Evolutionary conservation across 2,113 vertebrate genomes (phyloP), one percentile per base, ranked within the genome.

Genomic region (Oriolus oriolus): DNA sequence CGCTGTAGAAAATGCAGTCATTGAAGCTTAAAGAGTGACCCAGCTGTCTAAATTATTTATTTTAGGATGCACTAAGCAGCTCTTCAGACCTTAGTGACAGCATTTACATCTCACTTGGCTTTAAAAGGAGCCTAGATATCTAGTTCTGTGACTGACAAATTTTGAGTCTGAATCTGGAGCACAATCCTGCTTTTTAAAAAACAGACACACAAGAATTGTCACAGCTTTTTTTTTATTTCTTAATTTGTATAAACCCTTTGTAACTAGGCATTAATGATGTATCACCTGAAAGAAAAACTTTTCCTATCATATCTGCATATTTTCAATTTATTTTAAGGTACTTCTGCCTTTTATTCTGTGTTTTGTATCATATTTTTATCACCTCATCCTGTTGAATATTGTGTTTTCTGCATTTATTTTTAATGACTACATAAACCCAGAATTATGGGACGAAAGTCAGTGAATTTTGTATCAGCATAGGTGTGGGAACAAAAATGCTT

Each of bases 1-100:
- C 0, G 0, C 3, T 63, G 19, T 33, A 64, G 30, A 31, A 84
- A 80, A 53, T 16, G 28, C 10, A 84, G 5, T n/a, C 33, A 56
- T 1, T 54, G 82, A 89, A 73, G 44, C 13, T 28, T 73, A 41
- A 63, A 66, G 27, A 65, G 22, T 71, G 47, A 77, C n/a, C 7
- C 21, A 80, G 56, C 13, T 84, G 44, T 54, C 44, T 66, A 73
- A 87, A 89, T 77, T 44, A 37, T 56, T 86, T 73, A 52, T 84
- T 91, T 90, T 81, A 61, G 37, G 21, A 74, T 57, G 17, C 16
- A 30, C 27, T 87, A 84, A 81, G 81, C 30, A 74, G 9, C 27
- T 70, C 59, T 64, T 54, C 27, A 70, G 31, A 35, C 5, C 9
- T 78, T 45, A 47, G 30, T 24, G 50, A 61, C 13, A 81, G 24